Conservation (phyloP, 35 echinoderm and acorn worm genomes). For the Heliocidaris tuberculata region DNA sequence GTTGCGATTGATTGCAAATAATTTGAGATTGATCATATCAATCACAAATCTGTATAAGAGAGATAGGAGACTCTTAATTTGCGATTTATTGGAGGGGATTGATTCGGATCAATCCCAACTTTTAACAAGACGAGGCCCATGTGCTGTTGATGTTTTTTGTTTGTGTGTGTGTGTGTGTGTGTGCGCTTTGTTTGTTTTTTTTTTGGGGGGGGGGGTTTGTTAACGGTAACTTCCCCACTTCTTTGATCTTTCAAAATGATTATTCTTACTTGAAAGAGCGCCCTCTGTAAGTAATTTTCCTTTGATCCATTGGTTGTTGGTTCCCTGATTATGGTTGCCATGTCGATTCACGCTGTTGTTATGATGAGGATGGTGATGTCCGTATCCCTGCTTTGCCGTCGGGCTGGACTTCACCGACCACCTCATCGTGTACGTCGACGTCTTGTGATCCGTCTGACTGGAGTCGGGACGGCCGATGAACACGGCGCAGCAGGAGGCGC, state of each 20-base stretch:
- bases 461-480: slow-evolving; percentile 19
- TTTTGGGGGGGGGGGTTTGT: too few relatives aligned
- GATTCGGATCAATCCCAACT: too few relatives aligned
- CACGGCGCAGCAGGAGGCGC: slow-evolving; percentile 52
- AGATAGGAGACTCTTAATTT: too few relatives aligned
- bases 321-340: not conserved
- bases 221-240: too few relatives aligned
- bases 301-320: slow-evolving; percentile 45
- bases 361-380: slow-evolving; percentile 35
- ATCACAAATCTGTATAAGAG: too few relatives aligned
- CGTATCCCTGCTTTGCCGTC: slow-evolving; percentile 26
- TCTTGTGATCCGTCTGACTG: slow-evolving; percentile 53
- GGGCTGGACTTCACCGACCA: slow-evolving; percentile 46
- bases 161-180: too few relatives aligned
- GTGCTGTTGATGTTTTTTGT: too few relatives aligned
- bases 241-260: not conserved
- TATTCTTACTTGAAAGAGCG: slow-evolving; percentile 10
- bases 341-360: slow-evolving; percentile 48
- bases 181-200: too few relatives aligned
- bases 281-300: slow-evolving; percentile 30
- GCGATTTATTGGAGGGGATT: too few relatives aligned
- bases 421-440: slow-evolving; percentile 61
- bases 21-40: too few relatives aligned
- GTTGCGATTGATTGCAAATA: too few relatives aligned
- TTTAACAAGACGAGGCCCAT: too few relatives aligned